A percentile compares a stretch with the other conserved stretches of the same genome.
phyloP scores from a whole-genome alignment of 1,140 invertebrate species.

The Drosophila sproati region DNA sequence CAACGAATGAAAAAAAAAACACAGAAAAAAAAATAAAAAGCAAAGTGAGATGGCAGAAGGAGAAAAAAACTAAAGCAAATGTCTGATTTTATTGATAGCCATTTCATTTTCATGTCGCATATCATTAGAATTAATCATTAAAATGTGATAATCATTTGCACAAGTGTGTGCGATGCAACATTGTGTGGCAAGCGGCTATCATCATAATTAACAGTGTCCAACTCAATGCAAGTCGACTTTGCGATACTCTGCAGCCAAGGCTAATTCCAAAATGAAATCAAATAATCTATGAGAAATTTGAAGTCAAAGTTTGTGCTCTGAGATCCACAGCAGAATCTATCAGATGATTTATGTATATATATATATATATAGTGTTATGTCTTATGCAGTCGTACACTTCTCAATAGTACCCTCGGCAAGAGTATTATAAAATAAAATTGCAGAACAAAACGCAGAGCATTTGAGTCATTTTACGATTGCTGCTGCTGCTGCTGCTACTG shows the following conservation, averaged over 20 bases:
- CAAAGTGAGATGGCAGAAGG: neutral
- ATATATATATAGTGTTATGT: too few relatives aligned
- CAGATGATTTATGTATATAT: too few relatives aligned
- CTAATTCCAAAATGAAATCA: too few relatives aligned
- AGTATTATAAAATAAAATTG: slow-evolving; percentile 25
- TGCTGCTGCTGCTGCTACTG: slow-evolving; percentile 44
- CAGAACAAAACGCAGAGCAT: slow-evolving; percentile 61
- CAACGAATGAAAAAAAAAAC: slow-evolving; percentile 25
- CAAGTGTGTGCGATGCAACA: slow-evolving; percentile 77
- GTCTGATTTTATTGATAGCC: slow-evolving; percentile 62
- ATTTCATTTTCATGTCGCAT: slow-evolving; percentile 78
- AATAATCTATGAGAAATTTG: too few relatives aligned
- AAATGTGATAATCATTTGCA: slow-evolving; percentile 84
- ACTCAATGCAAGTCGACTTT: neutral
- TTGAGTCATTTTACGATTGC: slow-evolving; percentile 67
- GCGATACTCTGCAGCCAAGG: too few relatives aligned
- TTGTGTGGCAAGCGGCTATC: slow-evolving; percentile 40
- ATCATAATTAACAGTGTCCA: too few relatives aligned
- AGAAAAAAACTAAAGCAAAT: slow-evolving; percentile 11
- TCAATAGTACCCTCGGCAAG: neutral
- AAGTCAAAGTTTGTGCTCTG: too few relatives aligned
- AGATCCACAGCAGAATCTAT: too few relatives aligned
- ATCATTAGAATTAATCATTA: slow-evolving; percentile 84
- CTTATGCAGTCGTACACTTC: too few relatives aligned
- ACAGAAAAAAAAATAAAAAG: slow-evolving; percentile 10